Evolutionary conservation across 2,797 vertebrate genomes (phyloP).

Genomic region (Lacerta bilineata): DNA sequence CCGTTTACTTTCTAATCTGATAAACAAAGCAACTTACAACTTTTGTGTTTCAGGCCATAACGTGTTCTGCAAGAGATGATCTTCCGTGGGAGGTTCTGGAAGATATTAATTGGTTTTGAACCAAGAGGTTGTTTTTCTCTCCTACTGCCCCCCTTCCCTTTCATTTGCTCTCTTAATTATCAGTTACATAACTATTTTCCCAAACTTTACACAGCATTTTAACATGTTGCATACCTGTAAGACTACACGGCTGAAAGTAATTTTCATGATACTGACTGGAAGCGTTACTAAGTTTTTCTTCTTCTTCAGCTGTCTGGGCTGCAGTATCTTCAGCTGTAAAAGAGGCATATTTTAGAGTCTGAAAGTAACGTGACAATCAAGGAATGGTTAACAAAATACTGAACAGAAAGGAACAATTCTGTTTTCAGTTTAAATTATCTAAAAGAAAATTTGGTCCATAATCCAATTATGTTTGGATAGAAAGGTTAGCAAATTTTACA

Average conservation of each 20-base stretch:
- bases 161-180: constrained; percentile 21
- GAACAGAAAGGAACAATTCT: background rate
- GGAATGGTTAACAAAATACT: constrained; percentile 11
- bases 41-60: constrained; percentile 98
- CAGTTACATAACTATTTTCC: constrained; percentile 17
- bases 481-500: background rate
- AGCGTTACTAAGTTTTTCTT: constrained; percentile 79
- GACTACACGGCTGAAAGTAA: constrained; percentile 88
- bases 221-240: constrained; percentile 85
- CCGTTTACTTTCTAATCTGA: background rate
- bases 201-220: constrained; percentile 16
- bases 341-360: constrained; percentile 63
- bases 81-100: constrained; percentile 94
- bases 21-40: constrained; percentile 85
- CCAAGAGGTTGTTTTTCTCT: background rate
- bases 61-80: constrained; percentile 97
- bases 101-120: constrained; percentile 52
- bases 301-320: constrained; percentile 75
- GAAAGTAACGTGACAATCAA: background rate
- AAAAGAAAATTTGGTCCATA: background rate
- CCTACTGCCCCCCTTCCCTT: background rate
- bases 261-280: constrained; percentile 90
- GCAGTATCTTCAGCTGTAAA: constrained; percentile 85
- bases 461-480: constrained; percentile 21
- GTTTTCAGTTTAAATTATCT: background rate